phyloP scores from a whole-genome alignment of 2,888 invertebrate species.

The Ctena decussata region DNA sequence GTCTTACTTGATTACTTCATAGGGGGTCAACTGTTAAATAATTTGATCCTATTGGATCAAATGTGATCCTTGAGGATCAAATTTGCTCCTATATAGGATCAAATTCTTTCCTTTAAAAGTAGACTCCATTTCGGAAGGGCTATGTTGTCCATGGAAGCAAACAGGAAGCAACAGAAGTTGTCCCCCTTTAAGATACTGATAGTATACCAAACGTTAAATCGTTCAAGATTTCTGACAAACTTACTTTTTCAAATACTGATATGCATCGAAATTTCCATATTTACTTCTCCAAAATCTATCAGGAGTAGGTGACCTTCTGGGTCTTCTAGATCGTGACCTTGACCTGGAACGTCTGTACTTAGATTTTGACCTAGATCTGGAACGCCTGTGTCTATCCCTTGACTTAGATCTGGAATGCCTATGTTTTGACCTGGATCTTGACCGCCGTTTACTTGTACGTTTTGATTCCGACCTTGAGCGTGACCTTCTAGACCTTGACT shows the following conservation, averaged over 20 bases:
- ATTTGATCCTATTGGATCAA: no score
- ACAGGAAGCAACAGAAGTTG: no score
- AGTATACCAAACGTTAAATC: no score
- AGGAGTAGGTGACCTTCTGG: conserved; percentile 38
- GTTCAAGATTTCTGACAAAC: no score
- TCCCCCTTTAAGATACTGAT: no score
- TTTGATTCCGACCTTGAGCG: conserved; percentile 44
- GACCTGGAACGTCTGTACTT: conserved; percentile 42
- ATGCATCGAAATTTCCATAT: conserved; percentile 69
- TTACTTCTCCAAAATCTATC: conserved; percentile 58
- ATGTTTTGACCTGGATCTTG: conserved; percentile 46
- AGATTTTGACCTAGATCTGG: conserved; percentile 26
- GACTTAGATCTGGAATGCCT: conserved; percentile 42
- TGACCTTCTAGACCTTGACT: conserved; percentile 53
- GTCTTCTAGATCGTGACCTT: conserved; percentile 19
- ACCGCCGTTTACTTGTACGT: conserved; percentile 21
- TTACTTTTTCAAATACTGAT: conserved; percentile 34
- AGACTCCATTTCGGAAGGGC: no score
- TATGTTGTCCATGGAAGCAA: no score
- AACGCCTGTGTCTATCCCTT: conserved; percentile 28
- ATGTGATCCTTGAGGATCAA: no score
- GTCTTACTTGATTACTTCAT: no score
- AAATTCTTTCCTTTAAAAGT: no score
- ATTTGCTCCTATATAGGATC: no score
- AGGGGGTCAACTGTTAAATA: no score